Conservation (phyloP, 2,113 vertebrate genomes). For the Microtus richardsoni region DNA sequence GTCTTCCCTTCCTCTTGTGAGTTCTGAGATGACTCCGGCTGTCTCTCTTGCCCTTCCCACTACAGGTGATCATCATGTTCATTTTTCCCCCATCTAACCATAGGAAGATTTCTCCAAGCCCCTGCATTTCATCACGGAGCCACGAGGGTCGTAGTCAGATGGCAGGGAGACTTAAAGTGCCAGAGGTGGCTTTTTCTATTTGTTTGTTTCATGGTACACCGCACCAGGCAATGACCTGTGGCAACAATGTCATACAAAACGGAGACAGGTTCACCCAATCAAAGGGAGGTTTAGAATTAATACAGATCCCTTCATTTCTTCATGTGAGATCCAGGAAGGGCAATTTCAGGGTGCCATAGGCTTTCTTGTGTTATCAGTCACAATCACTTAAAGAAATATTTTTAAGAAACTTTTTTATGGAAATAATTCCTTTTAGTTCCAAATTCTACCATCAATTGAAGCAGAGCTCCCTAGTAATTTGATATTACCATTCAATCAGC, state of each 20-base stretch:
- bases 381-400: conserved; percentile 78
- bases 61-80: conserved; percentile 95
- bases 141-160: conserved; percentile 89
- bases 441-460: conserved; percentile 75
- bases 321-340: conserved; percentile 88
- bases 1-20: conserved; percentile 95
- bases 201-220: conserved; percentile 99
- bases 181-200: conserved; percentile 99
- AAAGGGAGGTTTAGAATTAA: conserved; percentile 96
- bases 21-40: conserved; percentile 95
- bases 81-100: conserved; percentile 94
- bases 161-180: conserved; percentile 94
- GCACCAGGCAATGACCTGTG: conserved; percentile 98
- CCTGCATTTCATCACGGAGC: conserved; percentile 91
- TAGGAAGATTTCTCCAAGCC: conserved; percentile 90
- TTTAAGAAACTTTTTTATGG: conserved; percentile 79
- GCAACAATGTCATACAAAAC: conserved; percentile 91
- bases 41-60: conserved; percentile 92
- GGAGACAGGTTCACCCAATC: conserved; percentile 96
- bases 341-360: conserved; percentile 89
- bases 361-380: conserved; percentile 82
- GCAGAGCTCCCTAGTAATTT: conserved; percentile 82
- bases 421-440: conserved; percentile 77
- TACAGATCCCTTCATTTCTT: conserved; percentile 94
- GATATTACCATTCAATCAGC: conserved; percentile 87